These are phyloP conservation scores for Python bivittatus DNA, from an alignment of 2,113 vertebrate species.

Conservation along the genomic window DNA sequence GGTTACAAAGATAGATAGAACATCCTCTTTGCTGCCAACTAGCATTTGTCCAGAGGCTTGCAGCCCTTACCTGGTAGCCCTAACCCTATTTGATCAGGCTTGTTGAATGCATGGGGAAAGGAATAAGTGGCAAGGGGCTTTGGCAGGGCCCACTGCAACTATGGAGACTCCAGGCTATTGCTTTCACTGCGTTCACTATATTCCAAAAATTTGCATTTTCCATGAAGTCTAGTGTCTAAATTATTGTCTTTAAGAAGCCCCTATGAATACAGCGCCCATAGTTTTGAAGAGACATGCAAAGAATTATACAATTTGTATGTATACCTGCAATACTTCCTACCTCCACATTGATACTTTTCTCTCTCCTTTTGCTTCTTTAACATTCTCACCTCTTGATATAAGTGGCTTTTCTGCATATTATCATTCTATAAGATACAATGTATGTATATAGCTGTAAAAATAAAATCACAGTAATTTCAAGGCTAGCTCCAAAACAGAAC, in stretches of 20 bases:
- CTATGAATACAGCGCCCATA: neutral
- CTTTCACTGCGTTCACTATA: neutral
- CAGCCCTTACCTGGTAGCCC: neutral
- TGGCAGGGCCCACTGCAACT: neutral
- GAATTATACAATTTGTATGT: neutral
- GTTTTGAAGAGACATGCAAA: neutral
- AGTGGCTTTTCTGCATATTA: neutral
- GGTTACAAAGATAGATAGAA: neutral
- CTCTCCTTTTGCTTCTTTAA: neutral
- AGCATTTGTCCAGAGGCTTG: neutral
- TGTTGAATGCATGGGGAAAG: neutral
- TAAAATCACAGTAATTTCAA: neutral
- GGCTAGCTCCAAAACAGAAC: neutral
- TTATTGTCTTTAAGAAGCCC: neutral
- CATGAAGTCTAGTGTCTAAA: neutral
- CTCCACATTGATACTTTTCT: neutral
- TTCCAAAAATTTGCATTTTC: neutral
- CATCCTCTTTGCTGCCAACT: neutral
- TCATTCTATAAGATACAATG: neutral
- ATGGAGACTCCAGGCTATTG: neutral
- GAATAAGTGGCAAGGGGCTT: neutral
- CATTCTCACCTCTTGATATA: neutral
- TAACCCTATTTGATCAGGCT: neutral
- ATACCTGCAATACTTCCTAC: neutral
- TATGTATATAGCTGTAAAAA: neutral